Evolutionary conservation across 2,113 vertebrate species (phyloP).

Genomic region (Semnopithecus entellus): DNA sequence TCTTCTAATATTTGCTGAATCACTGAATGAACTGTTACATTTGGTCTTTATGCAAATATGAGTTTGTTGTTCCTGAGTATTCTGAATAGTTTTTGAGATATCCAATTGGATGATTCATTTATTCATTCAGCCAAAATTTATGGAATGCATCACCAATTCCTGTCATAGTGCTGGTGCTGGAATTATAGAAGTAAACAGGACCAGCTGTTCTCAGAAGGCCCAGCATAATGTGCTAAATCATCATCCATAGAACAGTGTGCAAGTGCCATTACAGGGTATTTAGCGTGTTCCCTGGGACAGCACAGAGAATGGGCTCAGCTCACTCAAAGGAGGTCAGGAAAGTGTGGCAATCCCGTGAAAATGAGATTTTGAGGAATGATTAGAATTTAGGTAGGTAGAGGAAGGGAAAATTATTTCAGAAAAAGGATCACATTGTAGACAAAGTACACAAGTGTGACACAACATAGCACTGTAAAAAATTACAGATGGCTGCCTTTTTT

Average conservation of each 20-base stretch:
- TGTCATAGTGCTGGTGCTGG: neutral
- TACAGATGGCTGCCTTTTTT: neutral
- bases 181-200: neutral
- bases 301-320: fast-evolving
- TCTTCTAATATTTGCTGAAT: neutral
- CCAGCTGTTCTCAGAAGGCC: neutral
- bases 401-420: neutral
- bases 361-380: neutral
- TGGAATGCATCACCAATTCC: neutral
- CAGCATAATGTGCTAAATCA: neutral
- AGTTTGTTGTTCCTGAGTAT: neutral
- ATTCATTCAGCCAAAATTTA: neutral
- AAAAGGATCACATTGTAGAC: neutral
- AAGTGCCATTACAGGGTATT: neutral
- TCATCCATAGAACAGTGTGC: fast-evolving
- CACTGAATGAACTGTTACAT: neutral
- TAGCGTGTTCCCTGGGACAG: neutral
- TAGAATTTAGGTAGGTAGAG: neutral
- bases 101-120: neutral
- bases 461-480: neutral
- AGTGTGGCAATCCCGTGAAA: neutral
- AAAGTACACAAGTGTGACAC: too few species aligned
- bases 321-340: neutral
- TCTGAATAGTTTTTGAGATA: neutral
- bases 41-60: neutral